Percentiles rank a stretch among this genome's conserved stretches.
Evolutionary conservation across 2,888 invertebrate species (phyloP).

Genomic region (Schizaphis graminum): DNA sequence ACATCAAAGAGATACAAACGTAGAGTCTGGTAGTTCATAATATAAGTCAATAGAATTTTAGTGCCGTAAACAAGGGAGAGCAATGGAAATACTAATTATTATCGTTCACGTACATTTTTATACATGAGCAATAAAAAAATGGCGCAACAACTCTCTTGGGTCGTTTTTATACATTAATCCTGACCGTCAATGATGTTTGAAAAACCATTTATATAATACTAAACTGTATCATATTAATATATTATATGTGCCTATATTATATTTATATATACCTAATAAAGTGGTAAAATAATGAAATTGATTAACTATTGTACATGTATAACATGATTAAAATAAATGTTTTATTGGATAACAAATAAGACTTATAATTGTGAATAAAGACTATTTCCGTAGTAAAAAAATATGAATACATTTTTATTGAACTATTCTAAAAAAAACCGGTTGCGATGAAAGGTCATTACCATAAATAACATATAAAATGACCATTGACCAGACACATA

Average conservation of each 20-base stretch:
- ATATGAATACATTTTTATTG: slow-evolving; percentile 23
- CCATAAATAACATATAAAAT: slow-evolving; percentile 48
- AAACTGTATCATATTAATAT: slow-evolving; percentile 6
- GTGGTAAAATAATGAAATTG: not conserved
- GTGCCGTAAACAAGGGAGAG: slow-evolving; percentile 37
- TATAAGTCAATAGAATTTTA: slow-evolving; percentile 48
- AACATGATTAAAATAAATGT: not conserved
- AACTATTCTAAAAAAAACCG: slow-evolving; percentile 48
- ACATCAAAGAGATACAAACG: slow-evolving; percentile 32
- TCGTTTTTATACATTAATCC: slow-evolving; percentile 11
- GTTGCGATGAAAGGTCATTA: slow-evolving; percentile 35
- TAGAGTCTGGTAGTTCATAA: slow-evolving; percentile 15
- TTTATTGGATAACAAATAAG: slow-evolving; percentile 29
- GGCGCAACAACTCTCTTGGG: not conserved
- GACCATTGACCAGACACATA: slow-evolving; percentile 14
- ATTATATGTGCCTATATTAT: not conserved
- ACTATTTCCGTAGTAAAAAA: slow-evolving; percentile 2
- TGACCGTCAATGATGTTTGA: slow-evolving; percentile 5
- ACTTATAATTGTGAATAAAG: not conserved
- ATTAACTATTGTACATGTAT: not conserved
- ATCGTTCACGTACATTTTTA: slow-evolving; percentile 47
- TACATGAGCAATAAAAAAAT: slow-evolving; percentile 46
- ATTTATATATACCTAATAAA: not conserved
- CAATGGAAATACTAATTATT: slow-evolving; percentile 42
- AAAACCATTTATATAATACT: slow-evolving; percentile 1